Percentiles rank a stretch among this genome's conserved stretches.
These are phyloP conservation scores for Porites australiensis DNA, from an alignment of 64 coral and sea anemone genomes.

Conservation along the genomic window DNA sequence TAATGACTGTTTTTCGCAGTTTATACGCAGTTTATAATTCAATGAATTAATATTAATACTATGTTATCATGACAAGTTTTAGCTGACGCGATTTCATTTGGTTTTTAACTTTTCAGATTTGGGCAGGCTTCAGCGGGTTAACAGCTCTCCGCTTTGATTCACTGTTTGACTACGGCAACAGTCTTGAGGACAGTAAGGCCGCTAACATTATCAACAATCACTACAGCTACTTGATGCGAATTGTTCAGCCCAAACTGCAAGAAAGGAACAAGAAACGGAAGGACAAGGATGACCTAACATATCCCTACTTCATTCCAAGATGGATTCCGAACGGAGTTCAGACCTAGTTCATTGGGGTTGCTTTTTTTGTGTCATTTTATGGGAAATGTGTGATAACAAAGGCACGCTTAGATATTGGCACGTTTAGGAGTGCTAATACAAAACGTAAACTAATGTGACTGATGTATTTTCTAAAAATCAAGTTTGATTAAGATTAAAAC, in stretches of 20 bases:
- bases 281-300: slow-evolving; percentile 57
- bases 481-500: no score
- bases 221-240: neutral
- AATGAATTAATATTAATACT: no score
- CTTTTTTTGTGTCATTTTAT: neutral
- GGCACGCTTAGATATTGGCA: no score
- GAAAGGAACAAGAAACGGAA: slow-evolving; percentile 29
- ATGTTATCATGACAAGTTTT: no score
- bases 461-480: no score
- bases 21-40: no score
- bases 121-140: neutral
- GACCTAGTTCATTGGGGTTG: neutral
- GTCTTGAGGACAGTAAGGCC: slow-evolving; percentile 43
- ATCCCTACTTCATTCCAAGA: slow-evolving; percentile 78
- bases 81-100: no score
- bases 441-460: no score
- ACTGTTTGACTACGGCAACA: slow-evolving; percentile 68
- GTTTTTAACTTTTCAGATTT: slow-evolving; percentile 12
- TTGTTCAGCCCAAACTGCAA: slow-evolving; percentile 39
- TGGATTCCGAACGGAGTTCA: slow-evolving; percentile 79
- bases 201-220: slow-evolving; percentile 20
- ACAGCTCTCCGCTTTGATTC: slow-evolving; percentile 70
- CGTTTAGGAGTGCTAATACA: no score
- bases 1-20: no score
- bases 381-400: no score